phyloP scores from a whole-genome alignment of 2,797 vertebrate species.

The Tarsius wallacei region DNA sequence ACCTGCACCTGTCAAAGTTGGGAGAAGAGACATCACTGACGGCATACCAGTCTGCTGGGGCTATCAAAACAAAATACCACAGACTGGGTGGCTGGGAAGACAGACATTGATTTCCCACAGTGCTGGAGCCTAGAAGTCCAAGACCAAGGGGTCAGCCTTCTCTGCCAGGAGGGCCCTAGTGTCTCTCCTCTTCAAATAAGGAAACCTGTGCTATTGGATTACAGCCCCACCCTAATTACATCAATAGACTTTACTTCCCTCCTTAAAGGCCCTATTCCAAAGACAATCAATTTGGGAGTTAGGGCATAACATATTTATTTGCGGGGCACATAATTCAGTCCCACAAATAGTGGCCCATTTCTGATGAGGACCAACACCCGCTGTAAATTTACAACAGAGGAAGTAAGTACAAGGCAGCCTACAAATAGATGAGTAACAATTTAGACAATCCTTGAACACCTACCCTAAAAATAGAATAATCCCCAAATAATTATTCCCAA shows the following conservation, averaged over 20 bases:
- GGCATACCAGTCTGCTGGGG: neutral
- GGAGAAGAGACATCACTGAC: neutral
- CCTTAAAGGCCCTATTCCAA: neutral
- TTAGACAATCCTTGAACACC: neutral
- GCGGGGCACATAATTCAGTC: neutral
- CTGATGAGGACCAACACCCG: neutral
- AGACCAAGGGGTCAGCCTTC: too few species aligned
- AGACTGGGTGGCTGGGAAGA: accelerated
- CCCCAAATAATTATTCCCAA: slow-evolving; percentile 64
- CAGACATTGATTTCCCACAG: neutral
- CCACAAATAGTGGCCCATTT: neutral
- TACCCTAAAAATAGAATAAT: slow-evolving; percentile 69
- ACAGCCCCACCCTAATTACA: neutral
- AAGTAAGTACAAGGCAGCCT: neutral
- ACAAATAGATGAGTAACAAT: slow-evolving; percentile 16
- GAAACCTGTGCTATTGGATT: too few species aligned
- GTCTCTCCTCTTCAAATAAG: too few species aligned
- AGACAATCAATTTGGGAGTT: neutral
- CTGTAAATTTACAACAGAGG: neutral
- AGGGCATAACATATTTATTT: neutral
- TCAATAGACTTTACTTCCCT: neutral
- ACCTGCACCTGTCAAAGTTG: neutral
- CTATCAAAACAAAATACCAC: neutral
- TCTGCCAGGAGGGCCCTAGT: too few species aligned
- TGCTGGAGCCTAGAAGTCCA: neutral